Percentiles rank a stretch among this genome's conserved stretches.
These are phyloP conservation scores for Tinea semifulvella DNA, from an alignment of 2,888 invertebrate genomes.

Conservation along the genomic window DNA sequence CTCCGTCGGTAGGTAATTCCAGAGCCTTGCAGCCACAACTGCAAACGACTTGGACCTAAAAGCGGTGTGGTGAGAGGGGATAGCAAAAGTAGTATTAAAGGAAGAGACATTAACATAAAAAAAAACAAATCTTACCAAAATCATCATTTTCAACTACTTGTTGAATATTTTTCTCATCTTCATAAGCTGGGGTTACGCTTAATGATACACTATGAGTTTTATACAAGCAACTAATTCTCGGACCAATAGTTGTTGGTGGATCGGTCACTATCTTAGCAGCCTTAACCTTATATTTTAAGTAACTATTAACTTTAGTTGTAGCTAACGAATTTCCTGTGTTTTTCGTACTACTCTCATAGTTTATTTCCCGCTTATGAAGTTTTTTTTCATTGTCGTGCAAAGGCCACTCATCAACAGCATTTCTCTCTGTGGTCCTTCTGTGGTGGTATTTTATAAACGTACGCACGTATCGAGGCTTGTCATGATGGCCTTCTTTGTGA, in stretches of 20 bases:
- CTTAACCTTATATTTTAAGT: slow-evolving; percentile 37
- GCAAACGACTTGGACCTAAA: no score
- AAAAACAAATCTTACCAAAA: slow-evolving; percentile 34
- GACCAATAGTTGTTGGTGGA: slow-evolving; percentile 32
- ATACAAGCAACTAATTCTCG: slow-evolving; percentile 45
- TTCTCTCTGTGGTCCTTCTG: slow-evolving; percentile 50
- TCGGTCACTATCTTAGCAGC: slow-evolving; percentile 30
- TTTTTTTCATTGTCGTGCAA: slow-evolving; percentile 26
- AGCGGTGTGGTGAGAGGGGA: no score
- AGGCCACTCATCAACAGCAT: slow-evolving; percentile 36
- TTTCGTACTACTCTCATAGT: neutral
- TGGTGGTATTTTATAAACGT: slow-evolving; percentile 60
- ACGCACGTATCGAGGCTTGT: slow-evolving; percentile 50
- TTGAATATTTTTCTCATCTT: slow-evolving; percentile 44
- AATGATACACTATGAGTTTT: slow-evolving; percentile 45
- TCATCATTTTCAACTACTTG: slow-evolving; percentile 43
- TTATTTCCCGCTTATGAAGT: neutral
- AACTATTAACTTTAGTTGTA: slow-evolving; percentile 24
- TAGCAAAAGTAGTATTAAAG: no score
- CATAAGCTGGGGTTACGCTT: slow-evolving; percentile 48
- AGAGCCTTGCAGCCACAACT: no score
- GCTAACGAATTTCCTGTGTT: slow-evolving; percentile 14
- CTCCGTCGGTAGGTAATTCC: no score
- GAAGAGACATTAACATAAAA: no score
- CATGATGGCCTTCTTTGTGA: slow-evolving; percentile 39